Percentiles rank a stretch among this genome's conserved stretches.
phyloP scores from a whole-genome alignment of 1,140 invertebrate species.

The Drosophila ogumai region DNA sequence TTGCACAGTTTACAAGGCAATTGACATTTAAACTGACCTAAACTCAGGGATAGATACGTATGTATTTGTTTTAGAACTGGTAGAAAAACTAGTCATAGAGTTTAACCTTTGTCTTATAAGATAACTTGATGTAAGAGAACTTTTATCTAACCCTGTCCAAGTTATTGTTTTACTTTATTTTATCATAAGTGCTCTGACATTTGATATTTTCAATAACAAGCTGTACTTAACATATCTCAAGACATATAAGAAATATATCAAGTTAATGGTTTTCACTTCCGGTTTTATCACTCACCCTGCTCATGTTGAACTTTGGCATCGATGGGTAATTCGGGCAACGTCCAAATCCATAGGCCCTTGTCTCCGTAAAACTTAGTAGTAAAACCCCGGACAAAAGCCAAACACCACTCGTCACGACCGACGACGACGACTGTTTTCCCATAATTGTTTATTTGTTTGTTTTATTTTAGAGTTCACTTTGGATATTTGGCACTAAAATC shows the following conservation, averaged over 20 bases:
- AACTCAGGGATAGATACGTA: background rate
- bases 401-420: slow-evolving; percentile 40
- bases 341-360: slow-evolving; percentile 85
- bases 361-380: slow-evolving; percentile 48
- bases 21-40: background rate
- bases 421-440: slow-evolving; percentile 28
- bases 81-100: background rate
- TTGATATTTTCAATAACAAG: background rate
- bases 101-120: background rate
- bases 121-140: background rate
- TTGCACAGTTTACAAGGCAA: background rate
- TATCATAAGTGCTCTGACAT: background rate
- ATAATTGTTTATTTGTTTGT: slow-evolving; percentile 37
- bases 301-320: slow-evolving; percentile 87
- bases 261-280: background rate
- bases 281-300: slow-evolving; percentile 85
- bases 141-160: too few species aligned
- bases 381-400: slow-evolving; percentile 48
- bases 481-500: slow-evolving; percentile 16
- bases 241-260: background rate
- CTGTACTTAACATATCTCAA: background rate
- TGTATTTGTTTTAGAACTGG: background rate
- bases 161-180: background rate
- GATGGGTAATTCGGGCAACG: slow-evolving; percentile 87
- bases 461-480: slow-evolving; percentile 23